Evolutionary conservation across 2,113 vertebrate genomes (phyloP), one percentile per base, ranked within the genome.

Genomic region (Sakesphorus luctuosus): DNA sequence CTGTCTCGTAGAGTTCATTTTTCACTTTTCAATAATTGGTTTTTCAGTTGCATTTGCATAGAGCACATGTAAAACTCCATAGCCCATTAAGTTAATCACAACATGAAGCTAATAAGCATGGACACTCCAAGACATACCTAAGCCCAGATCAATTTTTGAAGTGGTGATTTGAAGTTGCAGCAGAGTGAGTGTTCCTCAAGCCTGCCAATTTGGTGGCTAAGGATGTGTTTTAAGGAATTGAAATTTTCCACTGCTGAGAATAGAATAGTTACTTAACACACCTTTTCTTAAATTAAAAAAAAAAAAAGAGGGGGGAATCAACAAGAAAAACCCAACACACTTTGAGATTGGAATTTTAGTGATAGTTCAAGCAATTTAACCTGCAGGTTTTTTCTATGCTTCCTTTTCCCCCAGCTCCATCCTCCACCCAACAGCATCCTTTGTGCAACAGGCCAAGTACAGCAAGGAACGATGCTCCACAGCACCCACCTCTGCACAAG

Each of bases 41-140:
- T 97, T 97, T 97, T 97, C 97, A 96, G 95, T 73, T 97, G 94
- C 91, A 96, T 96, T 97, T 97, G 96, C 95, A 90, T 96, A 96
- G 97, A 97, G 96, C 95, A 97, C 97, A 96, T 59, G 96, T 97
- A 97, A 97, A 94, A 97, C 96, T 72, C 94, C 97, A 97, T 96
- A 97, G 97, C 95, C 96, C 96, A 97, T 97, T 96, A 95, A 96
- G 96, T 98, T 98, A 97, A 98, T 98, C 97, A 97, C 92, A 97
- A 95, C 96, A 96, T 97, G 97, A 67, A 84, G 96, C 89, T 97
- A 97, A 97, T 96, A 96, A 96, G 96, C 91, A 93, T 83, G 67
- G 96, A 96, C 95, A 85, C 3, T 5, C 94, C 93, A 94, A 96
- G 96, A 96, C 84, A 38, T 96, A 96, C 93, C 94, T 96, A 95